Conservation (phyloP, 2,797 vertebrate species). For the Monodelphis domestica region DNA sequence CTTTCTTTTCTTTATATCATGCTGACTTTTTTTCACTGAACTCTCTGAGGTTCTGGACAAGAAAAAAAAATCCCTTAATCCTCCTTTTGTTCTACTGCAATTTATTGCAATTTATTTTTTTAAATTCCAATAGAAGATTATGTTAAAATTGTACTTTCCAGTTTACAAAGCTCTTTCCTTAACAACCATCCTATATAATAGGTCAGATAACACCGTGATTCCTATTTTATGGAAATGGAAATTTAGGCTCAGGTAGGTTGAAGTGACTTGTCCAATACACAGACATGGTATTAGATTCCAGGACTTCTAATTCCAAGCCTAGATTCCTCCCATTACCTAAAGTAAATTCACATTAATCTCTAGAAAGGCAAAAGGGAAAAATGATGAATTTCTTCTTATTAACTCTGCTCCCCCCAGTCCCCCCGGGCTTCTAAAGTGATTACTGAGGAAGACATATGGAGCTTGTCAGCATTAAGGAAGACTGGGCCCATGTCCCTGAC, state of each 20-base stretch:
- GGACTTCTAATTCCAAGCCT: not conserved
- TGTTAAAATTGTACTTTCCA: not conserved
- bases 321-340: conserved; percentile 19
- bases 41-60: not conserved
- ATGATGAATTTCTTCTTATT: conserved; percentile 64
- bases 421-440: conserved; percentile 48
- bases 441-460: conserved; percentile 61
- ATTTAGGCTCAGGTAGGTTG: not conserved
- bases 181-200: not conserved
- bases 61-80: not conserved
- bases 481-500: conserved; percentile 59
- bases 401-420: conserved; percentile 52
- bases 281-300: not conserved
- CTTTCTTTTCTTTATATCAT: not conserved
- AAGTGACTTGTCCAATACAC: not conserved
- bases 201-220: not conserved
- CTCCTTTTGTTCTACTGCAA: not conserved
- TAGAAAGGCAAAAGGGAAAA: conserved; percentile 54
- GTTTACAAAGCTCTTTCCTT: not conserved
- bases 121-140: not conserved
- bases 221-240: not conserved
- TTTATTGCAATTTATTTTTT: not conserved
- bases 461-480: conserved; percentile 70
- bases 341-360: conserved; percentile 56
- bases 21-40: not conserved